phyloP scores from a whole-genome alignment of 2,888 invertebrate species.

The Flabesymbios commensalis region DNA sequence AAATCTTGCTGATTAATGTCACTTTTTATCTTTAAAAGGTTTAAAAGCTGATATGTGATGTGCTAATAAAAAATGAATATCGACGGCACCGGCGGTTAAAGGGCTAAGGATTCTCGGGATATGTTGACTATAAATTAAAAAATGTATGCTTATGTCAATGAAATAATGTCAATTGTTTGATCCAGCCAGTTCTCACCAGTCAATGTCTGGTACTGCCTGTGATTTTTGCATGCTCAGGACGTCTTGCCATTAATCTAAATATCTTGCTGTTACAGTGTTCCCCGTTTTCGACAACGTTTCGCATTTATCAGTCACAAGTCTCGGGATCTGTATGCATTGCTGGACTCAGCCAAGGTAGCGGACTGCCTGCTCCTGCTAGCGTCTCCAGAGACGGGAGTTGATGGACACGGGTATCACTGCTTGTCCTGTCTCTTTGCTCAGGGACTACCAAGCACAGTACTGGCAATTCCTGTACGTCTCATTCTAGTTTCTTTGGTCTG shows the following conservation, averaged over 20 bases:
- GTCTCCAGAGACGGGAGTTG: constrained; percentile 66
- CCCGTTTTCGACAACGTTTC: constrained; percentile 87
- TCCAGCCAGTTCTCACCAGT: background rate
- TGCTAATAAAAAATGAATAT: too few species aligned
- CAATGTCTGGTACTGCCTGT: too few species aligned
- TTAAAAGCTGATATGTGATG: too few species aligned
- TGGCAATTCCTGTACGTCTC: constrained; percentile 48
- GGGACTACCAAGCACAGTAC: constrained; percentile 73
- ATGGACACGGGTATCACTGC: constrained; percentile 79
- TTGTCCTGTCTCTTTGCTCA: constrained; percentile 81
- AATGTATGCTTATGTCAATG: background rate
- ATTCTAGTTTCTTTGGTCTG: background rate
- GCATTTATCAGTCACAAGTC: constrained; percentile 76
- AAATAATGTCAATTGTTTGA: background rate
- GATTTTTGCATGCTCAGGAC: too few species aligned
- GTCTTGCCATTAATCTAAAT: too few species aligned
- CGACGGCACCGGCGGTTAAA: background rate
- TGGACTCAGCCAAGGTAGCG: constrained; percentile 67
- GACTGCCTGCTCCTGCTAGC: constrained; percentile 82
- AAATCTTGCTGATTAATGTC: too few species aligned
- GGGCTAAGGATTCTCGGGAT: too few species aligned
- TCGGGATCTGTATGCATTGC: constrained; percentile 73
- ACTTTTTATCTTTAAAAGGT: too few species aligned
- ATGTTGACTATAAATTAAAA: too few species aligned
- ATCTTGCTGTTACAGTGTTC: constrained; percentile 67